These are phyloP conservation scores for Scomber colias DNA, from an alignment of 2,113 vertebrate species.

Conservation along the genomic window DNA sequence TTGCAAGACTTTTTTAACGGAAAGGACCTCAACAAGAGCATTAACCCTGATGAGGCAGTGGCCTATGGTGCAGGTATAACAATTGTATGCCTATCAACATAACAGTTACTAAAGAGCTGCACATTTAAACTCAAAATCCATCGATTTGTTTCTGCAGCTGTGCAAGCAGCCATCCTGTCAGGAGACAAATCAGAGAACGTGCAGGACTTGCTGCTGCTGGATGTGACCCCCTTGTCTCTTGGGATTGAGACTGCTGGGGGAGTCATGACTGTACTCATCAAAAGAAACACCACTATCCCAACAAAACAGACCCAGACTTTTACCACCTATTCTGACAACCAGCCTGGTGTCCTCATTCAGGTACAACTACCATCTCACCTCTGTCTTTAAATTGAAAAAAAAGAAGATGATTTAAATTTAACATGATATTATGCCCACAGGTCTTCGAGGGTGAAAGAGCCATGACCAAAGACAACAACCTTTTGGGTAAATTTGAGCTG, in stretches of 20 bases:
- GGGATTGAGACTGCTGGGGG: slow-evolving; percentile 86
- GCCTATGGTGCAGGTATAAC: slow-evolving; percentile 83
- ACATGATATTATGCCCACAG: slow-evolving; percentile 41
- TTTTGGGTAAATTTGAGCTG: slow-evolving; percentile 84
- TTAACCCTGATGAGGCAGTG: slow-evolving; percentile 84
- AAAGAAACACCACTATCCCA: slow-evolving; percentile 85
- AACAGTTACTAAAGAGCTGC: neutral
- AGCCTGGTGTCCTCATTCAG: slow-evolving; percentile 85
- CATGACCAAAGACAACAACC: slow-evolving; percentile 87
- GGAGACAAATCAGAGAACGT: slow-evolving; percentile 85
- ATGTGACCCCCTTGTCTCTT: slow-evolving; percentile 85
- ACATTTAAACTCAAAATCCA: neutral
- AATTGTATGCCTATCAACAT: neutral
- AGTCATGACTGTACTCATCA: slow-evolving; percentile 85
- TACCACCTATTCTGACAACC: slow-evolving; percentile 84
- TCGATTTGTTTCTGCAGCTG: slow-evolving; percentile 59
- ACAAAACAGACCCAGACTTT: slow-evolving; percentile 85
- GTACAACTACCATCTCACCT: slow-evolving; percentile 9
- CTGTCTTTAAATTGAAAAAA: neutral
- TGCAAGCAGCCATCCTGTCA: slow-evolving; percentile 86
- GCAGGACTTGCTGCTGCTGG: slow-evolving; percentile 85
- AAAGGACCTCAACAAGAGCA: slow-evolving; percentile 80
- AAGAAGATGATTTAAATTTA: too few relatives aligned
- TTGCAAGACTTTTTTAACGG: slow-evolving; percentile 85
- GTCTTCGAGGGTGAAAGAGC: slow-evolving; percentile 86